A percentile compares a stretch with the other conserved stretches of the same genome.
These are phyloP conservation scores for Muraenolepis orangiensis DNA, from an alignment of 2,797 vertebrate genomes.

Conservation along the genomic window DNA sequence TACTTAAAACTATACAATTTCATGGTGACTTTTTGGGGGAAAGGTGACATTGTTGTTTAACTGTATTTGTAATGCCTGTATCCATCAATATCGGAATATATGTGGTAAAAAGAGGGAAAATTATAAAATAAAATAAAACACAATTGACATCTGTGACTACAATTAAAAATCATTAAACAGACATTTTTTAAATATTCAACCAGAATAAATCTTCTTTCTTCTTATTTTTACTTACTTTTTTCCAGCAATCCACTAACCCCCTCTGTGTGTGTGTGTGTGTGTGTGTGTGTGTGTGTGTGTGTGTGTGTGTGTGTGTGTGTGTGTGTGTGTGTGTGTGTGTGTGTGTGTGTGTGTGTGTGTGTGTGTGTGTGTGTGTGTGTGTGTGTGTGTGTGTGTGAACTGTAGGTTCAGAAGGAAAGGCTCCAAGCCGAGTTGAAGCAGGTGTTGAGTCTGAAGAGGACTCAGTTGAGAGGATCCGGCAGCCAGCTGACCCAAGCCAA, in stretches of 20 bases:
- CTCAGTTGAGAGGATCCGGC: constrained; percentile 62
- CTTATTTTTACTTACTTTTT: too few species aligned
- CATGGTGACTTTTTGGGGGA: neutral
- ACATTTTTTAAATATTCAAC: too few species aligned
- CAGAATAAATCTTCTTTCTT: too few species aligned
- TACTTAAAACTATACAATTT: neutral
- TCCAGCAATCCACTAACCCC: too few species aligned
- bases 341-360: neutral
- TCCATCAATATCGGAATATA: neutral
- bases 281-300: too few species aligned
- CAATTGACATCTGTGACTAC: neutral
- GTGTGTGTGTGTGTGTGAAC: neutral
- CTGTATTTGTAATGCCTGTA: neutral
- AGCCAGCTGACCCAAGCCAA: constrained; percentile 56
- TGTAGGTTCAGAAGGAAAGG: constrained; percentile 80
- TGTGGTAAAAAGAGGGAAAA: neutral
- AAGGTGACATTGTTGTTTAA: neutral
- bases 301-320: neutral
- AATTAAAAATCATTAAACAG: too few species aligned
- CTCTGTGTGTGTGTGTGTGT: too few species aligned
- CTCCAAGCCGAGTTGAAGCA: constrained; percentile 87
- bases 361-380: neutral
- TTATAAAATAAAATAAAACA: neutral
- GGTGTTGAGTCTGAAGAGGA: constrained; percentile 81
- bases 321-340: neutral